Evolutionary conservation across 2,797 vertebrate genomes (phyloP).

Genomic region (Manis javanica): DNA sequence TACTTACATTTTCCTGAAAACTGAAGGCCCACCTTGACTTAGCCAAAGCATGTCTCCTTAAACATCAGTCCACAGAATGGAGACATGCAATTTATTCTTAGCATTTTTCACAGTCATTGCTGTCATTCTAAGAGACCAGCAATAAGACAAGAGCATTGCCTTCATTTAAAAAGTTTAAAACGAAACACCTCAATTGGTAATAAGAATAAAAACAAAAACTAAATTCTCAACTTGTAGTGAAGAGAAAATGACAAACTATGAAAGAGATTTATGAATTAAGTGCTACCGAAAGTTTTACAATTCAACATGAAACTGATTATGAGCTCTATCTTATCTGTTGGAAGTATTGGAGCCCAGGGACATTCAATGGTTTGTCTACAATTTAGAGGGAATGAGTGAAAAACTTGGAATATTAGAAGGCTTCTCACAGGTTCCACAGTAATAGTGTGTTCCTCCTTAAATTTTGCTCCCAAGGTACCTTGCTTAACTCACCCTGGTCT

Average conservation of each 20-base stretch:
- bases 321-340: background rate
- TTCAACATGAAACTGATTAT: background rate
- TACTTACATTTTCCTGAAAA: background rate
- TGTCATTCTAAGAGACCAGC: background rate
- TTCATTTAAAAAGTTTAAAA: background rate
- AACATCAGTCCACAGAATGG: background rate
- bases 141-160: background rate
- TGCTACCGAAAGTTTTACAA: background rate
- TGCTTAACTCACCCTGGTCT: background rate
- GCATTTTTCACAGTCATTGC: background rate
- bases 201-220: background rate
- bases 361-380: background rate
- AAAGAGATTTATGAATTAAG: slow-evolving; percentile 19
- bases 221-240: background rate
- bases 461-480: background rate
- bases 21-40: background rate
- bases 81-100: background rate
- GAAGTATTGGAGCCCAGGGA: background rate
- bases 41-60: background rate
- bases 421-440: background rate
- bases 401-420: background rate
- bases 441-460: background rate
- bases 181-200: background rate
- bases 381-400: background rate
- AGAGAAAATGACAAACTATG: background rate